Evolutionary conservation across 2,888 invertebrate genomes (phyloP), one percentile per base, ranked within the genome.

Genomic region (Drosophila hawaiiensis): DNA sequence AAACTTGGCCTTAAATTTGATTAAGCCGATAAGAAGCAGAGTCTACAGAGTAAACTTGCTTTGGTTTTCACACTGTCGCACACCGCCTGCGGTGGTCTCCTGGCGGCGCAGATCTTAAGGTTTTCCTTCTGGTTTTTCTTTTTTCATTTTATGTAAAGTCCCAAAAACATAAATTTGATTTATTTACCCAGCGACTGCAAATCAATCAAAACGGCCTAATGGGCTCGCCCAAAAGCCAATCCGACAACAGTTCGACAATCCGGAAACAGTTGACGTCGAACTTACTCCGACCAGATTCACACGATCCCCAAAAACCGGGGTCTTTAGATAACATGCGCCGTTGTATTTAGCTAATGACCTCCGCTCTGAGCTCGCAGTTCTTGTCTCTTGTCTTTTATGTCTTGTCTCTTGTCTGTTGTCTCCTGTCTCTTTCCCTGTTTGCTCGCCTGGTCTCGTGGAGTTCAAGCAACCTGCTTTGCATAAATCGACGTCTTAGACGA

Each of bases 381-480:
- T 41, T n/a, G 10, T 41, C 41, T 41, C n/a, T 41, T n/a, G 10
- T 4, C 16, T 16, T 1, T 28, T 47, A 7, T 22, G 14, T 47
- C 14, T 47, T 25, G 22, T 25, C 47, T 12, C 7, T 22, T 47
- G 22, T 43, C 6, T 43, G 14, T 14, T 43, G 47, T 47, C 47
- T 25, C 6, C 19, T 25, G 25, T 47, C 47, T 33, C 33, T 41
- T 28, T 56, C 16, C 3, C 22, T 66, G 68, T 65, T 53, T 71
- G 54, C 63, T 66, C 47, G 33, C 25, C 35, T 14, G 47, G 28
- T 22, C 29, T 54, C 37, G 29, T 4, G 49, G 68, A 82, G 84
- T 89, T 89, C 89, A 84, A 84, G 66, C 84, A 82, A 86, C 82
- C 84, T 82, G 84, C 84, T 89, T 89, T 70, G 68, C 89, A 88